Evolutionary conservation across 1,140 invertebrate species (phyloP).

Genomic region (Araneus ventricosus): DNA sequence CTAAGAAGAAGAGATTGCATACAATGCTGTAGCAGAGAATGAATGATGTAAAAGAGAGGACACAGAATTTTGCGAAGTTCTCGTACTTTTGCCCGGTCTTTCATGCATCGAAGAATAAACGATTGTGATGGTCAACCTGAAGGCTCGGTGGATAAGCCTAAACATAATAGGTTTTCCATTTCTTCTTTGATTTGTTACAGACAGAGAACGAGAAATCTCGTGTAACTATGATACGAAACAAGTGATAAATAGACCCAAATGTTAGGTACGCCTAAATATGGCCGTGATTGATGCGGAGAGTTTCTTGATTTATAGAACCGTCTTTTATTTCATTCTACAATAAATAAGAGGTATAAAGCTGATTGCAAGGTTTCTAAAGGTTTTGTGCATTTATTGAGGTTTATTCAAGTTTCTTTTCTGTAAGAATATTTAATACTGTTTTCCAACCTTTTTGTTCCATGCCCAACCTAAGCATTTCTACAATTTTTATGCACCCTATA

Average conservation of each 20-base stretch:
- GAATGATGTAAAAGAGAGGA: neutral
- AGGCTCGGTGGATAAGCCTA: neutral
- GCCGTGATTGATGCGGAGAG: neutral
- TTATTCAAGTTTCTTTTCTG: too few species aligned
- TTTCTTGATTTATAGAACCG: neutral
- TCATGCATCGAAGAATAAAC: neutral
- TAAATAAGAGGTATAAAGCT: too few species aligned
- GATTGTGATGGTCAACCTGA: slow-evolving; percentile 20
- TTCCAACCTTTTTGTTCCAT: too few species aligned
- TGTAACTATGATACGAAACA: neutral
- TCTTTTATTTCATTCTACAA: too few species aligned
- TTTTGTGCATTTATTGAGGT: too few species aligned
- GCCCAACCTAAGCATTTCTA: too few species aligned
- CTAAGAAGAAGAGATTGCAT: neutral
- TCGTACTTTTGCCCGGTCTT: neutral
- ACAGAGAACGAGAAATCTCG: neutral
- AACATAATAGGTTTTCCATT: neutral
- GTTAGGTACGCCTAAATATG: neutral
- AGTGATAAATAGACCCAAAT: neutral
- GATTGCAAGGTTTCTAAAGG: too few species aligned
- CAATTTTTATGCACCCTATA: too few species aligned
- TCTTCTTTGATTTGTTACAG: neutral
- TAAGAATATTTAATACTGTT: too few species aligned
- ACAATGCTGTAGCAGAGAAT: neutral
- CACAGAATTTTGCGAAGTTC: neutral